These are phyloP conservation scores for Gryllus longicercus DNA, from an alignment of 2,888 invertebrate genomes.

Conservation along the genomic window DNA sequence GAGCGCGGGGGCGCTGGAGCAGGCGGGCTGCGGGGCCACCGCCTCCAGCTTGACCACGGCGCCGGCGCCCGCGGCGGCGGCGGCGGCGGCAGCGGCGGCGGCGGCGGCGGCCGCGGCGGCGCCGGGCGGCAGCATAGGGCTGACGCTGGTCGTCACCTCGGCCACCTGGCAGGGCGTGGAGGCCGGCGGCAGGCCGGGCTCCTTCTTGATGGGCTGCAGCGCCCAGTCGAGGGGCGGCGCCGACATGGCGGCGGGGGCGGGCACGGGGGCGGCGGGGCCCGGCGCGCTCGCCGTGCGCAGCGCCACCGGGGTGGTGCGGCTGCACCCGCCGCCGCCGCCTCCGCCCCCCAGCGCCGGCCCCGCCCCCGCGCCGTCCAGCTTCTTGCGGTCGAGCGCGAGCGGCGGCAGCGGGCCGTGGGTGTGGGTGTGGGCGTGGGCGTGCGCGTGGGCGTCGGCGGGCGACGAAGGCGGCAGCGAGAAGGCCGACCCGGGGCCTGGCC, in stretches of 20 bases:
- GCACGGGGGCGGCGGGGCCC: constrained; percentile 20
- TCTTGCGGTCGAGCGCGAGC: constrained; percentile 18
- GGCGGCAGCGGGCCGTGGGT: not conserved
- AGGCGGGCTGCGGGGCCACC: constrained; percentile 54
- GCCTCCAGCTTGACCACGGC: constrained; percentile 62
- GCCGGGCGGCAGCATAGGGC: constrained; percentile 45
- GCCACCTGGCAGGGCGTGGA: constrained; percentile 41
- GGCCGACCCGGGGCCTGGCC: no score
- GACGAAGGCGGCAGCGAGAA: no score
- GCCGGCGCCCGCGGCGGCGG: constrained; percentile 50
- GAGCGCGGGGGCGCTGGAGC: constrained; percentile 35
- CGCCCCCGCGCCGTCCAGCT: constrained; percentile 23
- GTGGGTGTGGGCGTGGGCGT: no score
- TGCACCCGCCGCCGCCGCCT: constrained; percentile 69
- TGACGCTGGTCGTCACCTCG: constrained; percentile 53
- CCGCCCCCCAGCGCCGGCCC: constrained; percentile 46
- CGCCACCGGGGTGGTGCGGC: constrained; percentile 63
- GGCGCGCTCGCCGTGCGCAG: constrained; percentile 25
- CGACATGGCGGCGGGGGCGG: constrained; percentile 24
- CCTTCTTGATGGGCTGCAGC: constrained; percentile 54
- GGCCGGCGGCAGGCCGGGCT: constrained; percentile 52
- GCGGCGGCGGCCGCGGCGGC: constrained; percentile 50
- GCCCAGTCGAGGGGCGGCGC: constrained; percentile 39
- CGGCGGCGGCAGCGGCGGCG: constrained; percentile 44
- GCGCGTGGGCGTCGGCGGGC: constrained; percentile 36